These are phyloP conservation scores for Hipparchia sbordonii DNA, from an alignment of 2,888 invertebrate genomes.

Conservation along the genomic window DNA sequence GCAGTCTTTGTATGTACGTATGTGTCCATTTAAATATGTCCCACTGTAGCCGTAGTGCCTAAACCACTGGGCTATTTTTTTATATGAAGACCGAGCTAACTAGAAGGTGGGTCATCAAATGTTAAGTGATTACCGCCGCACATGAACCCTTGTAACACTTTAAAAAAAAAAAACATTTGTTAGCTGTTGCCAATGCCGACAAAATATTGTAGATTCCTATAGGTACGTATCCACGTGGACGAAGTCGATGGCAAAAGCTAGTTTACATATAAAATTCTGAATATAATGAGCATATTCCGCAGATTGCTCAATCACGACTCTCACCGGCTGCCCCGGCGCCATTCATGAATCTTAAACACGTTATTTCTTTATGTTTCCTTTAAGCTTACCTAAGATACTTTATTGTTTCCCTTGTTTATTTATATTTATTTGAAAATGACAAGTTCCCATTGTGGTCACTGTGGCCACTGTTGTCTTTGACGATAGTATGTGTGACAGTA, in stretches of 20 bases:
- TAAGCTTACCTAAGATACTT: slow-evolving; percentile 35
- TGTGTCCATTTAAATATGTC: too few species aligned
- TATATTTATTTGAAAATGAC: neutral
- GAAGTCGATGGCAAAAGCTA: neutral
- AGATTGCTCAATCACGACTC: slow-evolving; percentile 24
- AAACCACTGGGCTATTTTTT: too few species aligned
- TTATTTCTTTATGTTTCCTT: slow-evolving; percentile 36
- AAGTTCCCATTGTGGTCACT: neutral
- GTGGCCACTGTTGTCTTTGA: neutral
- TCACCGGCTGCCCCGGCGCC: slow-evolving; percentile 26
- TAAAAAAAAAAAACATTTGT: too few species aligned
- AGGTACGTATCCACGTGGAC: neutral
- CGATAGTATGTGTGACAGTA: neutral
- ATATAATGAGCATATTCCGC: slow-evolving; percentile 18
- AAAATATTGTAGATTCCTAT: too few species aligned
- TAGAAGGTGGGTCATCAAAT: too few species aligned
- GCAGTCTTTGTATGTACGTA: too few species aligned
- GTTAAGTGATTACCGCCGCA: too few species aligned
- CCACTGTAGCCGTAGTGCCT: too few species aligned
- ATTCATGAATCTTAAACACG: slow-evolving; percentile 37
- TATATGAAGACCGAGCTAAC: too few species aligned
- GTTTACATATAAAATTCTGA: neutral
- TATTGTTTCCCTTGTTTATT: slow-evolving; percentile 33
- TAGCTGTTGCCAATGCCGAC: too few species aligned
- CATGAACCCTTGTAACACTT: too few species aligned